These are phyloP conservation scores for Orbicella faveolata DNA, from an alignment of 64 coral and sea anemone species.

Conservation along the genomic window DNA sequence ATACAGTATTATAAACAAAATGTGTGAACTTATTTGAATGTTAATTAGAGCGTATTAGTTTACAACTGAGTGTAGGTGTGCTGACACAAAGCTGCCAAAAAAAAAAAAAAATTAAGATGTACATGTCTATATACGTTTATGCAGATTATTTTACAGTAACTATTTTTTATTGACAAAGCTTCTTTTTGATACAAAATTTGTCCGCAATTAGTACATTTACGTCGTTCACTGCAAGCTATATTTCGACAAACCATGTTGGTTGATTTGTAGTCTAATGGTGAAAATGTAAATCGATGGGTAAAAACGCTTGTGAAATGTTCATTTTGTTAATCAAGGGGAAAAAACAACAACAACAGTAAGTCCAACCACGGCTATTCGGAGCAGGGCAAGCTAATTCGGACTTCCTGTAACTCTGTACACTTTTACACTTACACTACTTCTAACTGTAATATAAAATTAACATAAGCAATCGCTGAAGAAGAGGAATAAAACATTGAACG, in stretches of 20 bases:
- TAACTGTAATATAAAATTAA: too few relatives aligned
- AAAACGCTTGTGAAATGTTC: background rate
- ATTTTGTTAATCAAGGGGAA: background rate
- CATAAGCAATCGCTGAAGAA: too few relatives aligned
- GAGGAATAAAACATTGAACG: too few relatives aligned
- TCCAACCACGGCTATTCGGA: background rate
- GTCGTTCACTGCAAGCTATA: background rate
- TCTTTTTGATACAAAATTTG: slow-evolving; percentile 15
- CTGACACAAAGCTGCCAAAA: background rate
- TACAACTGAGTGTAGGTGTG: too few relatives aligned
- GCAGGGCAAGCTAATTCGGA: background rate
- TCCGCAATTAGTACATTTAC: background rate
- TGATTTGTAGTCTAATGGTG: background rate
- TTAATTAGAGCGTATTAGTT: background rate
- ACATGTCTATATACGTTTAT: background rate
- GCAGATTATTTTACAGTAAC: slow-evolving; percentile 3
- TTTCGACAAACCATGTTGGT: background rate
- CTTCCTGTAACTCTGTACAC: too few relatives aligned
- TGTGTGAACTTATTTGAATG: background rate
- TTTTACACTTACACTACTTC: too few relatives aligned
- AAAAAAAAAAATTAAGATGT: background rate
- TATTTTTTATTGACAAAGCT: slow-evolving; percentile 23
- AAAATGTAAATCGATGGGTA: background rate
- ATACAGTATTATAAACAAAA: background rate
- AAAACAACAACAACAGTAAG: background rate